Evolutionary conservation across 2,113 vertebrate species (phyloP).

Genomic region (Dicentrarchus labrax): DNA sequence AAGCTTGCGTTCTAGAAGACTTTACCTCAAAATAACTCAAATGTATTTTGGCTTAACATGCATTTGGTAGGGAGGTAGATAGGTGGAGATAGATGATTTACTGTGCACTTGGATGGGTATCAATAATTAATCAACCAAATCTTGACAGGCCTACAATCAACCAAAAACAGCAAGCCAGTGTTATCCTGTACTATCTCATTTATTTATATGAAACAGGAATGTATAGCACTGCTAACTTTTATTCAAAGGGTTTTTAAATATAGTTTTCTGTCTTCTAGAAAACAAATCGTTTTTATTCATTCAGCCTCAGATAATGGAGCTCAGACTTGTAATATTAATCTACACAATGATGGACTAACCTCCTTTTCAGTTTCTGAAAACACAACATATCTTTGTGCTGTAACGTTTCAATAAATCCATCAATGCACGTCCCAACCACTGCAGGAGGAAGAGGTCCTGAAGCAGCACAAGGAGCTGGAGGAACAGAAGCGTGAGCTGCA

Average conservation of each 20-base stretch:
- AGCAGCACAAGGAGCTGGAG: slow-evolving; percentile 83
- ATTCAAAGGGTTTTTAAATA: not conserved
- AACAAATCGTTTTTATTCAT: not conserved
- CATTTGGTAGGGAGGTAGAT: not conserved
- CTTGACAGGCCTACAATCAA: not conserved
- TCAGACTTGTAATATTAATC: not conserved
- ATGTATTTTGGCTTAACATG: not conserved
- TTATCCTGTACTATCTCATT: not conserved
- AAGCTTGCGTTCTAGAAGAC: not conserved
- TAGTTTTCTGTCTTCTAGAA: not conserved
- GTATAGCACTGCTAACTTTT: not conserved
- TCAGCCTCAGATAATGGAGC: not conserved
- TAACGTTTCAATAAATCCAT: slow-evolving; percentile 37
- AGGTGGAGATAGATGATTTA: not conserved
- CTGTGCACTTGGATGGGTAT: not conserved
- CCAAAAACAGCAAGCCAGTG: not conserved
- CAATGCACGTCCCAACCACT: slow-evolving; percentile 3
- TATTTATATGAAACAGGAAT: not conserved
- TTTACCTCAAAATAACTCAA: not conserved
- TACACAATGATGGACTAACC: not conserved
- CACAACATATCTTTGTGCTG: not conserved
- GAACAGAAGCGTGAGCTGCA: slow-evolving; percentile 84
- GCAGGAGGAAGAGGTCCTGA: slow-evolving; percentile 85
- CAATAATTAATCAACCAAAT: not conserved
- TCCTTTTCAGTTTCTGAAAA: not conserved